Percentiles rank a stretch among this genome's conserved stretches.
phyloP scores from a whole-genome alignment of 1,140 invertebrate genomes.

The Hydropsyche tenuis region DNA sequence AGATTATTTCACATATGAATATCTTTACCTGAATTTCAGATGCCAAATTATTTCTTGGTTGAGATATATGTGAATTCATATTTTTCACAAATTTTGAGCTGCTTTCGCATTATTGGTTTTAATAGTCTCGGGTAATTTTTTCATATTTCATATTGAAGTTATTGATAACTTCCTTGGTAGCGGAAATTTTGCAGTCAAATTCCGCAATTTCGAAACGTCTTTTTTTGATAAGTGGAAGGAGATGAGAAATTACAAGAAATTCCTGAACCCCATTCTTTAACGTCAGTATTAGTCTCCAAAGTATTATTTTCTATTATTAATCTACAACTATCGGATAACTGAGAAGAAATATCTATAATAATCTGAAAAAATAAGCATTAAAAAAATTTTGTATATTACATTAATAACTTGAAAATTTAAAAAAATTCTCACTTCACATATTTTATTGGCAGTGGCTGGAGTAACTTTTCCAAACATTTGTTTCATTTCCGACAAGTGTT shows the following conservation, averaged over 20 bases:
- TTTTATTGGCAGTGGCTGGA: constrained; percentile 59
- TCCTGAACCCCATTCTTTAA: constrained; percentile 59
- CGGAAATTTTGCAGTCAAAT: constrained; percentile 58
- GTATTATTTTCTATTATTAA: constrained; percentile 56
- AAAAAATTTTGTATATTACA: constrained; percentile 11
- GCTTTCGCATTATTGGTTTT: neutral
- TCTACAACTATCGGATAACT: constrained; percentile 59
- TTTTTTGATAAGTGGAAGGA: constrained; percentile 53
- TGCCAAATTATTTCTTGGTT: neutral
- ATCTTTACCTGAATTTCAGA: constrained; percentile 5
- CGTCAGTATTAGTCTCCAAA: constrained; percentile 55
- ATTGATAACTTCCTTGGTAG: constrained; percentile 55
- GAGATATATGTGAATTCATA: neutral
- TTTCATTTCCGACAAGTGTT: constrained; percentile 62
- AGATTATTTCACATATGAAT: neutral
- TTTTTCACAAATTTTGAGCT: constrained; percentile 35
- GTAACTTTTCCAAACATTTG: constrained; percentile 65
- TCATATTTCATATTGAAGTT: constrained; percentile 63
- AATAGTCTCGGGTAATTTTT: constrained; percentile 25
- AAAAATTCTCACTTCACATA: constrained; percentile 61
- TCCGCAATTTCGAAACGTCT: constrained; percentile 51
- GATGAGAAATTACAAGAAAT: constrained; percentile 56
- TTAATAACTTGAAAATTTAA: constrained; percentile 12
- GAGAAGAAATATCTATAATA: constrained; percentile 57
- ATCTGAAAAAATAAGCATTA: constrained; percentile 53